Evolutionary conservation across 1,140 invertebrate species (phyloP), one percentile per base, ranked within the genome.

Genomic region (Mactra quadrangularis): DNA sequence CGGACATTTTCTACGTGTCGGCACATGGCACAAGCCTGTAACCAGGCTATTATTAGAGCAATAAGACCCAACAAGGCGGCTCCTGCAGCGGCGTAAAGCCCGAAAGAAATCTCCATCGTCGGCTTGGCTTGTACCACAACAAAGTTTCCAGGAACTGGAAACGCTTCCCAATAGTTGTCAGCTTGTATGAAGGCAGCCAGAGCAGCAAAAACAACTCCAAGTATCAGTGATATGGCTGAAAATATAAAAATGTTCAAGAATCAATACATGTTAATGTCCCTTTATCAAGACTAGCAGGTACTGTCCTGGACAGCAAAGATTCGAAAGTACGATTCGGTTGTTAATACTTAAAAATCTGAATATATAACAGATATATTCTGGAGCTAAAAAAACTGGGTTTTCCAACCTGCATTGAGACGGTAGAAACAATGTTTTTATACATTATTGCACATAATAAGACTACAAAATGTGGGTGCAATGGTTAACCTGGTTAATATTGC

Each of bases 1-100:
- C 78, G 66, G 22, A 82, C 78, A 4, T 59, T 33, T 35, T 82
- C 78, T 19, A 82, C 66, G 33, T 82, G 78, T 11, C 50, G 25
- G 50, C 78, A 82, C 38, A 82, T 9, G 4, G n/a, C 33, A 25
- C 66, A 72, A 35, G 78, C 78, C 29, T 82, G 78, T 9, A 71
- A 4, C 78, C 78, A 82, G 2, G 78, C 66, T 17, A 72, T 41
- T 0, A 9, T 35, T 2, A 72, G 38, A 22, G 15, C n/a, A 9
- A 82, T 35, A 3, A 82, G 6, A 3, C 52, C 57, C 11, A 70
- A 2, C 9, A 71, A 4, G 4, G 78, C 78, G 9, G 64, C 66
- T 29, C 60, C 38, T 7, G 78, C 68, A 50, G 66, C 78, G 0
- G 59, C 31, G 35, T 82, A 82, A 0, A 82, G 52, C 3, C 66